Conservation (phyloP, 1,140 invertebrate genomes). For the Stenopsyche tienmushanensis region DNA sequence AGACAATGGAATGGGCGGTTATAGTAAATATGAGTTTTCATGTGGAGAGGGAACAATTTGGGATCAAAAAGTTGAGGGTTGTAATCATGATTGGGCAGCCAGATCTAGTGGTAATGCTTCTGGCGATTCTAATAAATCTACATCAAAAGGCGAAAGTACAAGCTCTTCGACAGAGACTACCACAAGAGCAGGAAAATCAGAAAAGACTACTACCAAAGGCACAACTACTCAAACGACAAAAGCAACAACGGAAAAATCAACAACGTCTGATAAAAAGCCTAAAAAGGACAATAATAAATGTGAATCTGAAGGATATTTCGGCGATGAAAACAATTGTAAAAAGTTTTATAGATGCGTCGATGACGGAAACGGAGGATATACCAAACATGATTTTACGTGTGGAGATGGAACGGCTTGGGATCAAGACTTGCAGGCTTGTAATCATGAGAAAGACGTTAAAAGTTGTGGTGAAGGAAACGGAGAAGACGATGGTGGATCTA, state of each 20-base stretch:
- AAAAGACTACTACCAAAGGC: slow-evolving; percentile 2
- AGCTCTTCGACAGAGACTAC: neutral
- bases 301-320: slow-evolving; percentile 58
- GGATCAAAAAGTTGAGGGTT: slow-evolving; percentile 54
- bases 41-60: slow-evolving; percentile 60
- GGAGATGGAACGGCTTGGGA: slow-evolving; percentile 69
- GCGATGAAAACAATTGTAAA: slow-evolving; percentile 41
- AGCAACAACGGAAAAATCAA: slow-evolving; percentile 19
- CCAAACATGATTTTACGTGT: slow-evolving; percentile 64
- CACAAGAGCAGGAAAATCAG: slow-evolving; percentile 3
- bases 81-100: slow-evolving; percentile 54
- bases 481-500: slow-evolving; percentile 23
- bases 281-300: slow-evolving; percentile 18
- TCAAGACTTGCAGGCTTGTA: slow-evolving; percentile 59
- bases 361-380: slow-evolving; percentile 58
- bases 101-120: slow-evolving; percentile 33
- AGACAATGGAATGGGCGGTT: slow-evolving; percentile 55
- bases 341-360: slow-evolving; percentile 70
- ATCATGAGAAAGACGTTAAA: slow-evolving; percentile 49
- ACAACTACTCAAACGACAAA: slow-evolving; percentile 41
- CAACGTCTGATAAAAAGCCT: slow-evolving; percentile 25
- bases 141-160: neutral
- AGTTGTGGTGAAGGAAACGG: slow-evolving; percentile 40
- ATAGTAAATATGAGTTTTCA: slow-evolving; percentile 52
- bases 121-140: neutral